Base-by-base conservation (phyloP, 2,797 vertebrate species). In the Carapus acus region DNA sequence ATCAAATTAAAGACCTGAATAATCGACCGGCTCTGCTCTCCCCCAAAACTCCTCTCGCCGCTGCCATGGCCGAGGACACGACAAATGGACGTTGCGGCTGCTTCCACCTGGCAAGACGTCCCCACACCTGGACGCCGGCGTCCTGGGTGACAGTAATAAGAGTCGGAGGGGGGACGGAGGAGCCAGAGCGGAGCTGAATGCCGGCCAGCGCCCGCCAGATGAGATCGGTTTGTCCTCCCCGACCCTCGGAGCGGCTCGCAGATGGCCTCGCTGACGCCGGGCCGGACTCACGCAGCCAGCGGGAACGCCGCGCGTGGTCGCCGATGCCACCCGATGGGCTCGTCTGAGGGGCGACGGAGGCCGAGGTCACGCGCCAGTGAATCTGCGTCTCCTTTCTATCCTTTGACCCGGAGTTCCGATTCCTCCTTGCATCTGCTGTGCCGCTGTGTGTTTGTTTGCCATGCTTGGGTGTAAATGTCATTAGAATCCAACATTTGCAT, bases 401-500 rank as follows among this genome's bases (percentile, higher is more conserved):
- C 11, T 37, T 36, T 61, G 56, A 50, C 61, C 67, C 69, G 61
- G 49, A 49, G 23, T 16, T 64, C 47, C 58, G 68, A 76, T 71
- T 74, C 60, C 74, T 40, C 57, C 44, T 60, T 58, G 34, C 45
- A 57, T 67, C 53, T 29, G 15, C 38, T 39, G 8, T 1, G 41
- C 19, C 48, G 61, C 43, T 23, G 58, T 21, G 8, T 73, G 58
- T 69, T 51, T 43, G 50, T 59, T 46, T 33, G 20, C 9, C 39
- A 14, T 12, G 34, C 52, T 19, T 8, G 53, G 70, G 65, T 69
- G 54, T 15, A 8, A 22, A 49, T 34, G 65, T 65, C 60, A 76
- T 82, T 76, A 76, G 76, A 74, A 78, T 76, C 69, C 65, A 59
- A 66, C 69, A 61, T 76, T 82, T 83, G 76, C 80, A 85, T 85